Percentiles rank a stretch among this genome's conserved stretches.
phyloP scores from a whole-genome alignment of 1,140 invertebrate species.

The Caligus rogercresseyi region DNA sequence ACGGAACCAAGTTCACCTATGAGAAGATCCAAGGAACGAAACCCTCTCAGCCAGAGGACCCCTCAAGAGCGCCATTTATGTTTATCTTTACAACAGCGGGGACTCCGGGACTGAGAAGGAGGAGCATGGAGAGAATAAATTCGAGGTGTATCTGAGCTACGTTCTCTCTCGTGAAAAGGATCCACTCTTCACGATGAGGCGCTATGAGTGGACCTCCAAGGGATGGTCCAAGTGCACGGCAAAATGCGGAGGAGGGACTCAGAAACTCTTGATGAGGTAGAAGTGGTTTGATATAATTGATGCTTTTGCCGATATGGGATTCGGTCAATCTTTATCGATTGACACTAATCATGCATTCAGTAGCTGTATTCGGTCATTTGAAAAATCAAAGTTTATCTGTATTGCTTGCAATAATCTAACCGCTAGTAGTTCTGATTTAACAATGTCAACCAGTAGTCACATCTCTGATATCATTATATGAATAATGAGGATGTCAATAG shows the following conservation, averaged over 20 bases:
- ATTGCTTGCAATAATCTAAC: too few species aligned
- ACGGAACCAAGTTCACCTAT: slow-evolving; percentile 25
- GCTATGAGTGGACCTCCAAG: slow-evolving; percentile 35
- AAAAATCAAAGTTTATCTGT: too few species aligned
- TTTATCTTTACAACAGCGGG: slow-evolving; percentile 25
- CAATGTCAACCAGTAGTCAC: too few species aligned
- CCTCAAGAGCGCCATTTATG: slow-evolving; percentile 35
- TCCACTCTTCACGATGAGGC: slow-evolving; percentile 1
- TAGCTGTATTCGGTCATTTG: too few species aligned
- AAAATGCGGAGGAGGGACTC: slow-evolving; percentile 36
- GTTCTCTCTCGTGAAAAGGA: slow-evolving; percentile 18
- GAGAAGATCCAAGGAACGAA: slow-evolving; percentile 32
- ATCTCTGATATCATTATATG: too few species aligned
- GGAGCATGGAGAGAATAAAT: background rate
- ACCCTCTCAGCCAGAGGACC: slow-evolving; percentile 38
- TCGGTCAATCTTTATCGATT: too few species aligned
- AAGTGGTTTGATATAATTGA: too few species aligned
- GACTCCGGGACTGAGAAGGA: background rate
- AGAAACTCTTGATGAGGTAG: slow-evolving; percentile 29
- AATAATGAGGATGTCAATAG: too few species aligned
- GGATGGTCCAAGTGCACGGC: slow-evolving; percentile 38
- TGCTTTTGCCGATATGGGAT: too few species aligned
- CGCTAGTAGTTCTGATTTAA: too few species aligned
- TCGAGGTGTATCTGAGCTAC: slow-evolving; percentile 2
- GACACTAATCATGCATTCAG: too few species aligned